Conservation (phyloP, 2,888 invertebrate genomes). For the Bombylius major region DNA sequence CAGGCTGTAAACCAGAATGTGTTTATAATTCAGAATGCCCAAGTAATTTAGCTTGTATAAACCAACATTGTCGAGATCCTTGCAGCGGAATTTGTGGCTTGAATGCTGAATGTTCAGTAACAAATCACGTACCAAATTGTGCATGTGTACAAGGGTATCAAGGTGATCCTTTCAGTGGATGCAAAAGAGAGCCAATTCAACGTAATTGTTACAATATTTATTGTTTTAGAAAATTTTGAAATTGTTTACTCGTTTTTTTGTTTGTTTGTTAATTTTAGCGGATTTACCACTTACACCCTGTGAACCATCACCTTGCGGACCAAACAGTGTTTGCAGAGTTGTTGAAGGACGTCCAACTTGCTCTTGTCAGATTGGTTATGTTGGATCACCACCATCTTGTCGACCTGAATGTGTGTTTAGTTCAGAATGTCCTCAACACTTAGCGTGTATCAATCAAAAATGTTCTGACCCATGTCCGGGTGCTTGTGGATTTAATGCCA, state of each 20-base stretch:
- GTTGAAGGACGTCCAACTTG: constrained; percentile 62
- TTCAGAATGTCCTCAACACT: constrained; percentile 60
- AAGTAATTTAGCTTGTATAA: constrained; percentile 61
- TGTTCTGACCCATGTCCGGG: constrained; percentile 66
- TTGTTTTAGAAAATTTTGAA: not conserved
- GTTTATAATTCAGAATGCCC: constrained; percentile 69
- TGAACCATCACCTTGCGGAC: constrained; percentile 64
- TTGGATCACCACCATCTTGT: constrained; percentile 64
- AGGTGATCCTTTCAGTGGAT: constrained; percentile 74
- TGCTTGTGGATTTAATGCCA: constrained; percentile 62
- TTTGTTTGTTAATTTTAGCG: constrained; percentile 17
- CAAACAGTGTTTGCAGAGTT: constrained; percentile 61
- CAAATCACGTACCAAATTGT: constrained; percentile 73
- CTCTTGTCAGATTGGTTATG: constrained; percentile 57
- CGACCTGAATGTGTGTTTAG: constrained; percentile 67
- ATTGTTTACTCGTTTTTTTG: not conserved
- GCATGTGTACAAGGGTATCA: constrained; percentile 61
- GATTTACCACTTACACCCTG: constrained; percentile 47
- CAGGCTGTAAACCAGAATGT: constrained; percentile 79
- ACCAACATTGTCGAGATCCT: constrained; percentile 75
- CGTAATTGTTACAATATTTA: constrained; percentile 38
- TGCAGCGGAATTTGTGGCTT: constrained; percentile 73
- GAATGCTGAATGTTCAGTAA: constrained; percentile 70
- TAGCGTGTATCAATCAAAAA: constrained; percentile 65
- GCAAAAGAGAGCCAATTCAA: constrained; percentile 45